Percentiles rank a stretch among this genome's conserved stretches.
Conservation (phyloP, 1,140 invertebrate genomes). For the Aphelenchoides besseyi region DNA sequence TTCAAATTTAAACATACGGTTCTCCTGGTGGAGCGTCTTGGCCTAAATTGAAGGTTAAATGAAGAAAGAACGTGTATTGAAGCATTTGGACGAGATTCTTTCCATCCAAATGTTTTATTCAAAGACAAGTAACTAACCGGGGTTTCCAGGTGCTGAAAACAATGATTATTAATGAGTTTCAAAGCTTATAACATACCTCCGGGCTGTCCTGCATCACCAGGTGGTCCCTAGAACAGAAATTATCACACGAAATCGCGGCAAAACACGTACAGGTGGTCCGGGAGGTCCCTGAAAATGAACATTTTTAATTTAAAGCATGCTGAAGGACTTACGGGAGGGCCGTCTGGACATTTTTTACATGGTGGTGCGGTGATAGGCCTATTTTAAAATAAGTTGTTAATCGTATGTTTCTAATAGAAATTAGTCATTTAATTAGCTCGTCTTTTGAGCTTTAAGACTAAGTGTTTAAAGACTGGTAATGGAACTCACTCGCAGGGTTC, state of each 20-base stretch:
- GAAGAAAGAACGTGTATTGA: too few species aligned
- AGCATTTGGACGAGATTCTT: too few species aligned
- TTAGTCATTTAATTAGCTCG: too few species aligned
- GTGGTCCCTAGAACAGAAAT: not conserved
- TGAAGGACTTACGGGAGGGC: constrained; percentile 23
- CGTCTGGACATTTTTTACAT: constrained; percentile 51
- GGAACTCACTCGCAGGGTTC: constrained; percentile 53
- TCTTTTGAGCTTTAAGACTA: too few species aligned
- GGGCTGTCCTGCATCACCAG: not conserved
- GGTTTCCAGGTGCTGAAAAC: not conserved
- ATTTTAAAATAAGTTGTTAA: too few species aligned
- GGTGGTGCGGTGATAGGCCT: constrained; percentile 52
- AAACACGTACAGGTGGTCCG: not conserved
- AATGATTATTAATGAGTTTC: not conserved
- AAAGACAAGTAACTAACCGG: constrained; percentile 10
- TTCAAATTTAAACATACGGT: too few species aligned
- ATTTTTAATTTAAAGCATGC: not conserved
- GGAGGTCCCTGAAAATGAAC: not conserved
- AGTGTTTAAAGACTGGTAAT: too few species aligned
- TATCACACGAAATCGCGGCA: not conserved
- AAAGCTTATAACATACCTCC: not conserved
- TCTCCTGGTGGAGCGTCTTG: too few species aligned
- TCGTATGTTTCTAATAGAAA: too few species aligned
- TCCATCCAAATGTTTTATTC: too few species aligned
- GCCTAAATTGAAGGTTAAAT: too few species aligned